Percentiles rank a stretch among this genome's conserved stretches.
These are phyloP conservation scores for Nymphalis c-album DNA, from an alignment of 2,888 invertebrate species.

Conservation along the genomic window DNA sequence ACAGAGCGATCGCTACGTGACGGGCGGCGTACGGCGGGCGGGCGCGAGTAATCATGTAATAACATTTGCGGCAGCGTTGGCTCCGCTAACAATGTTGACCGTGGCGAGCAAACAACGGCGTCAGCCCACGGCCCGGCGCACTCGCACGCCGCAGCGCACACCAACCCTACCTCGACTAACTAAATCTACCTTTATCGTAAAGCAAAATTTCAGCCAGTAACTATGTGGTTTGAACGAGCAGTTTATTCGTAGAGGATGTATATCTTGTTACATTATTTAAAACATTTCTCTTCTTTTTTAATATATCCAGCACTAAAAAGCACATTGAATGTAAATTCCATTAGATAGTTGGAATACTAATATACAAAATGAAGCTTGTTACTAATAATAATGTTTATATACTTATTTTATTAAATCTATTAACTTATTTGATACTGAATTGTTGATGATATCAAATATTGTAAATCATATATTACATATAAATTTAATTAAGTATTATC, in stretches of 20 bases:
- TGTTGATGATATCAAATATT: background rate
- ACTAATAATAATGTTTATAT: too few relatives aligned
- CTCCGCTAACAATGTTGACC: conserved; percentile 78
- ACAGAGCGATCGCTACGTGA: conserved; percentile 62
- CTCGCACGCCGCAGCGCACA: conserved; percentile 39
- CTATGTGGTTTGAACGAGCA: background rate
- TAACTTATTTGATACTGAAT: too few relatives aligned
- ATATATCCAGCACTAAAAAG: too few relatives aligned
- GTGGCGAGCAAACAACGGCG: conserved; percentile 68
- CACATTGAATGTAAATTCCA: too few relatives aligned
- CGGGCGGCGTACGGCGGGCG: conserved; percentile 46
- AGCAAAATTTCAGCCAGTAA: conserved; percentile 18
- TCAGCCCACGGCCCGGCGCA: conserved; percentile 64
- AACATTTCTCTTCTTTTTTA: too few relatives aligned
- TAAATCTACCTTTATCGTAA: conserved; percentile 14
- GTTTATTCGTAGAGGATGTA: background rate
- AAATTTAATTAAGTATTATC: too few relatives aligned
- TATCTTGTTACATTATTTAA: too few relatives aligned
- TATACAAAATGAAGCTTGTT: too few relatives aligned
- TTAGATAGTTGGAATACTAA: too few relatives aligned
- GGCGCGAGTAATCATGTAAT: conserved; percentile 66
- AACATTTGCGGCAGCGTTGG: conserved; percentile 59
- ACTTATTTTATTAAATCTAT: too few relatives aligned
- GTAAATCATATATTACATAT: background rate
- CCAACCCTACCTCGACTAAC: conserved; percentile 20